Evolutionary conservation across 2,888 invertebrate genomes (phyloP).

Genomic region (Chymomyza amoena): DNA sequence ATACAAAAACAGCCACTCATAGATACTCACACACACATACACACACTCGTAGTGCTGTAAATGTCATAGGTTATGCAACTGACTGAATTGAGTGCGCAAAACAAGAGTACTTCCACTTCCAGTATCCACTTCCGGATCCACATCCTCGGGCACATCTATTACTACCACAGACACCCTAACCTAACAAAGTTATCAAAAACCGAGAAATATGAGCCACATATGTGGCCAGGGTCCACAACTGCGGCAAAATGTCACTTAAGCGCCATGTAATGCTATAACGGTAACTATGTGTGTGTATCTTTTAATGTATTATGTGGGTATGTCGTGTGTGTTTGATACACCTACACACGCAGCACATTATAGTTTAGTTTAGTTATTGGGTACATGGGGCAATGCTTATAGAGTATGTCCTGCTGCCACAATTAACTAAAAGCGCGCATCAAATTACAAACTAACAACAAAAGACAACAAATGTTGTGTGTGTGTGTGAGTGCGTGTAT

Average conservation of each 20-base stretch:
- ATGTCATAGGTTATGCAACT: constrained; percentile 4
- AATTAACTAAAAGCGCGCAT: constrained; percentile 72
- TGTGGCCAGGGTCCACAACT: constrained; percentile 33
- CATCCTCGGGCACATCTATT: background rate
- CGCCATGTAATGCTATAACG: constrained; percentile 6
- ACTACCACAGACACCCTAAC: too few species aligned
- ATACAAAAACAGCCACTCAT: constrained; percentile 20
- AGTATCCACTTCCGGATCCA: background rate
- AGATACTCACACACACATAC: constrained; percentile 29
- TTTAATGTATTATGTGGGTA: constrained; percentile 1
- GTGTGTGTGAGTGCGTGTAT: background rate
- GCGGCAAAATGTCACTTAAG: constrained; percentile 48
- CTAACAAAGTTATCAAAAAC: constrained; percentile 39
- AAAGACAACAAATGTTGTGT: constrained; percentile 19
- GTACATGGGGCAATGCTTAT: constrained; percentile 55
- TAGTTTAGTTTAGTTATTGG: constrained; percentile 54
- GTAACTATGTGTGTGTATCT: constrained; percentile 15
- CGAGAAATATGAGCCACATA: constrained; percentile 16
- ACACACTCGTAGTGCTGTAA: constrained; percentile 27
- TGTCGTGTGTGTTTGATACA: constrained; percentile 13
- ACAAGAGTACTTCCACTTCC: background rate
- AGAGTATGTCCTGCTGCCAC: constrained; percentile 62
- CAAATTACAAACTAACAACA: constrained; percentile 64
- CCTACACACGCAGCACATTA: constrained; percentile 31
- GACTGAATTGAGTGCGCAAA: background rate